Percentiles rank a stretch among this genome's conserved stretches.
phyloP scores from a whole-genome alignment of 2,888 invertebrate genomes.

The Cosmorhoe ocellata region DNA sequence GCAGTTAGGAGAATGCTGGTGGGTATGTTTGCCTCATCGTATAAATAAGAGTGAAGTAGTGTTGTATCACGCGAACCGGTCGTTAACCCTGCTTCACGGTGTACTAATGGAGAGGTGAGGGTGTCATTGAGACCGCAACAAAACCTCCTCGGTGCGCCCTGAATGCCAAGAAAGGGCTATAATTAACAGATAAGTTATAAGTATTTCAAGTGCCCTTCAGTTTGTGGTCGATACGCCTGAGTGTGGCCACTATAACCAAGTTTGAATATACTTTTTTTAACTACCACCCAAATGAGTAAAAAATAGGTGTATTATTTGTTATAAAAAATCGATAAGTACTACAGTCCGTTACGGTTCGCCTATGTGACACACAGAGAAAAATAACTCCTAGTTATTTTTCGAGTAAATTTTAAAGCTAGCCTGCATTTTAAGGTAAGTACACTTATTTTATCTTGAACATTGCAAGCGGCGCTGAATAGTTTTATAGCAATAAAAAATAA shows the following conservation, averaged over 20 bases:
- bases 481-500: too few species aligned
- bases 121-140: slow-evolving; percentile 69
- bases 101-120: slow-evolving; percentile 71
- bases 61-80: slow-evolving; percentile 72
- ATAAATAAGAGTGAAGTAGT: slow-evolving; percentile 78
- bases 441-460: too few species aligned
- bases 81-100: slow-evolving; percentile 72
- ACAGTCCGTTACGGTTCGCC: too few species aligned
- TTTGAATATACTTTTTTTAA: too few species aligned
- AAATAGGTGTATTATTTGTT: too few species aligned
- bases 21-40: slow-evolving; percentile 66
- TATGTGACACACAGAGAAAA: too few species aligned
- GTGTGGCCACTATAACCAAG: background rate
- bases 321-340: too few species aligned
- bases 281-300: too few species aligned
- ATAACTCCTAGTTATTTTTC: too few species aligned
- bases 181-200: slow-evolving; percentile 54
- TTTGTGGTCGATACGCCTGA: slow-evolving; percentile 12
- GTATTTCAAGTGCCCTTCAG: slow-evolving; percentile 26
- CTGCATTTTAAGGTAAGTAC: too few species aligned
- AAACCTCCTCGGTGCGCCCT: slow-evolving; percentile 54
- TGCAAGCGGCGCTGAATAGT: background rate
- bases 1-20: slow-evolving; percentile 61
- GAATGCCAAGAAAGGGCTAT: slow-evolving; percentile 57
- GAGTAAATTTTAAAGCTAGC: too few species aligned